A percentile compares a stretch with the other conserved stretches of the same genome.
Evolutionary conservation across 2,113 vertebrate species (phyloP).

Genomic region (Prunella himalayana): DNA sequence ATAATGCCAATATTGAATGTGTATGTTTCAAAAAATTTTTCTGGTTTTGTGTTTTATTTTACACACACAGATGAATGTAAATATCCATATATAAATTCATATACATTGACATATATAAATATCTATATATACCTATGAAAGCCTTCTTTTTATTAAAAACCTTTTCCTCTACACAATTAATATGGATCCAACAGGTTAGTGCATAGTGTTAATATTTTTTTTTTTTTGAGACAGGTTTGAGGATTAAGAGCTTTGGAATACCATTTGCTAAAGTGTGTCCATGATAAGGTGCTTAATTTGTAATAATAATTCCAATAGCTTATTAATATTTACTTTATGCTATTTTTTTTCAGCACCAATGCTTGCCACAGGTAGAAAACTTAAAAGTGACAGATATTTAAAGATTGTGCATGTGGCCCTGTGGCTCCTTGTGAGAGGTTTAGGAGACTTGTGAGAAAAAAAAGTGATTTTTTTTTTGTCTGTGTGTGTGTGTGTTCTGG

Average conservation of each 20-base stretch:
- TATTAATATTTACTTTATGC: not conserved
- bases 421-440: not conserved
- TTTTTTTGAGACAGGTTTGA: not conserved
- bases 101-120: not conserved
- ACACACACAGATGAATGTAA: not conserved
- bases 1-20: not conserved
- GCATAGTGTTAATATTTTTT: not conserved
- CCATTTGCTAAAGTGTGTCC: not conserved
- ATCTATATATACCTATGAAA: not conserved
- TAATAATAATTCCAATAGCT: not conserved
- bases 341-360: not conserved
- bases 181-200: not conserved
- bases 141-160: not conserved
- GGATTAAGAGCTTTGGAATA: not conserved
- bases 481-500: no score
- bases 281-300: not conserved
- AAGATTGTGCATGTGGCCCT: not conserved
- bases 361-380: not conserved
- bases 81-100: not conserved
- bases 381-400: not conserved
- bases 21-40: not conserved
- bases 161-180: not conserved
- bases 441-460: not conserved
- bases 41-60: not conserved
- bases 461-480: no score